Evolutionary conservation across 2,888 invertebrate genomes (phyloP), one percentile per base, ranked within the genome.

Genomic region (Clepsis dumicolana): DNA sequence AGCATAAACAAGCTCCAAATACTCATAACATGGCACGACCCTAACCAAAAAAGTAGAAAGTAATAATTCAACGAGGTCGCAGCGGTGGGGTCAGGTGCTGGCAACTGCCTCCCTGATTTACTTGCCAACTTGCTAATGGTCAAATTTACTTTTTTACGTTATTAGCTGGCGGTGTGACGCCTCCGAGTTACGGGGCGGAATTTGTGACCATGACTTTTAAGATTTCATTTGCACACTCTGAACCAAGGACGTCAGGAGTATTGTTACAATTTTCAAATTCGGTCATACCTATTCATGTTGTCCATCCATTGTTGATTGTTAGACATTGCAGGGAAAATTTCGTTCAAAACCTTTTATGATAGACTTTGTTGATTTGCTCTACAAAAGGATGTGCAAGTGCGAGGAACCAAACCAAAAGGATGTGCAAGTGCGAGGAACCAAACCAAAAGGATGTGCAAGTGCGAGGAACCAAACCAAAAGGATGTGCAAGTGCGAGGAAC

Each of bases 21-120:
- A 44, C 44, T 18, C 44, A 4, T 18, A 61, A 21, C 29, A 53
- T 27, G 27, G 4, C 41, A 27, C 29, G 32, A 32, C 66, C 44
- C 75, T 79, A 75, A 80, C 77, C 78, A 80, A 81, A 82, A 80
- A 81, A 78, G 75, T 81, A 75, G 53, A 29, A 70, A 32, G 75
- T 73, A 77, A 82, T 82, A 82, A 77, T 61, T 82, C 80, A 81
- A 64, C 62, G 41, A 61, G 48, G 48, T 48, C 60, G 69, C 64
- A 71, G 70, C 72, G 74, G 70, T 66, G 68, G 79, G 79, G 75
- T 77, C 82, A 83, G 82, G 82, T 83, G 82, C 71, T 71, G 70
- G 60, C 65, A 80, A 82, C 74, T 77, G 74, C 74, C 75, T 75
- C 74, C 74, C 77, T 77, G 81, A 80, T 81, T 81, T 79, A 79